Base-by-base conservation (phyloP, 1,140 invertebrate genomes). In the Bombyx mandarina region DNA sequence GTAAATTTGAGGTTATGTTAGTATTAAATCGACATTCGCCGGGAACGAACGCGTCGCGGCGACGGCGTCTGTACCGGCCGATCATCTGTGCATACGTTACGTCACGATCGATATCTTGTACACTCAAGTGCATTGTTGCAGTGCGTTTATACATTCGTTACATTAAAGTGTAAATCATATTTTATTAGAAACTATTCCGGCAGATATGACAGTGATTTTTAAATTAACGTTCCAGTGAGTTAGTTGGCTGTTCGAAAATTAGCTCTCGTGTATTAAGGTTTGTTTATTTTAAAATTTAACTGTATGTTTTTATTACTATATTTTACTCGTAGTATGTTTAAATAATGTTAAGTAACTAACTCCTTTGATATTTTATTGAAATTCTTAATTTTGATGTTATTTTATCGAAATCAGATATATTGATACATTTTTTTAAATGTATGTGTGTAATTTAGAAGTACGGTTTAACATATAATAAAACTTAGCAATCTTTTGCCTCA, bases 1-100 rank as follows among this genome's bases (percentile, higher is more conserved):
- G 71, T 81, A 81, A 78, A 75, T 85, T 83, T 79, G 75, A 79
- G 77, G 77, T 82, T 82, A 83, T 79, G 78, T 77, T 82, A 86
- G 81, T 86, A 73, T 81, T 76, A 82, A 79, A 75, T 71, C 72
- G 66, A 73, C 81, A 63, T 75, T 74, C 75, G 72, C 58, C 66
- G 60, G 54, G 63, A 62, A 58, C 70, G 76, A 70, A 83, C 81
- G 81, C 73, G 67, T 53, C 48, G 69, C 58, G 61, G 45, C 44
- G 46, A 35, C 44, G 46, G 10, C 53, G 61, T 52, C 48, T 52
- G 59, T 61, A 52, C 53, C 61, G 64, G 60, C 59, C 45, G 54
- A 54, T 66, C 62, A 66, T 57, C 62, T 66, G 64, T 67, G 66
- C 63, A 64, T 64, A 54, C 54, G 62, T 57, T 62, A 58, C 61